phyloP scores from a whole-genome alignment of 37 sponge, comb jelly and placozoan species.

The Petrosia ficiformis region DNA sequence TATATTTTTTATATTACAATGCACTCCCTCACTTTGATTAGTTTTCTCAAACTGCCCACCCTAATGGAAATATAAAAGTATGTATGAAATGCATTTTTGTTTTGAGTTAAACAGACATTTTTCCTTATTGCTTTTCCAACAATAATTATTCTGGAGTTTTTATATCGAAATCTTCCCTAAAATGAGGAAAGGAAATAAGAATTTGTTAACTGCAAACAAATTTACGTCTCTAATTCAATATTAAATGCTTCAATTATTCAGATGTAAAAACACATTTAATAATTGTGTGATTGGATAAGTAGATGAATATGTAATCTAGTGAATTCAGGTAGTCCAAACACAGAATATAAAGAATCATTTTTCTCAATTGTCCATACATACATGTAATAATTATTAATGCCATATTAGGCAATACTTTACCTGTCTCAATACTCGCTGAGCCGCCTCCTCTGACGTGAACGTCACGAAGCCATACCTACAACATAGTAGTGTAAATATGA shows the following conservation, averaged over 20 bases:
- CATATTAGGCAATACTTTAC: slow-evolving; percentile 19
- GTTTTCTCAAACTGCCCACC: slow-evolving; percentile 52
- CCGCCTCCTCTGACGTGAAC: slow-evolving; percentile 65
- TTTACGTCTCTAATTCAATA: too few species aligned
- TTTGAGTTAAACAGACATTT: slow-evolving; percentile 13
- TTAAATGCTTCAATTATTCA: too few species aligned
- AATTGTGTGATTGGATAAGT: too few species aligned
- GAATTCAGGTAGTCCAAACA: too few species aligned
- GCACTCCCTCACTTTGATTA: slow-evolving; percentile 58
- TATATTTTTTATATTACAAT: background rate
- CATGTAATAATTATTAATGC: background rate
- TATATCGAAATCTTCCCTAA: slow-evolving; percentile 59
- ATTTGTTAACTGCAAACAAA: too few species aligned
- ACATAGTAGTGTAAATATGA: too few species aligned
- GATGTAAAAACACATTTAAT: too few species aligned
- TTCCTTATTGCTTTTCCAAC: slow-evolving; percentile 64
- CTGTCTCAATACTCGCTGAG: slow-evolving; percentile 46
- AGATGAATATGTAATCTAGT: too few species aligned
- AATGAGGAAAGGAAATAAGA: background rate
- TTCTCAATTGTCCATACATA: background rate
- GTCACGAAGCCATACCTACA: slow-evolving; percentile 88
- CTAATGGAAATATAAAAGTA: slow-evolving; percentile 3
- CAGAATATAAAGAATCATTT: too few species aligned
- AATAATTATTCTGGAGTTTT: slow-evolving; percentile 75
- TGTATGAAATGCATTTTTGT: too few species aligned